phyloP scores from a whole-genome alignment of 2,888 invertebrate genomes.

The Agrochola lychnidis region DNA sequence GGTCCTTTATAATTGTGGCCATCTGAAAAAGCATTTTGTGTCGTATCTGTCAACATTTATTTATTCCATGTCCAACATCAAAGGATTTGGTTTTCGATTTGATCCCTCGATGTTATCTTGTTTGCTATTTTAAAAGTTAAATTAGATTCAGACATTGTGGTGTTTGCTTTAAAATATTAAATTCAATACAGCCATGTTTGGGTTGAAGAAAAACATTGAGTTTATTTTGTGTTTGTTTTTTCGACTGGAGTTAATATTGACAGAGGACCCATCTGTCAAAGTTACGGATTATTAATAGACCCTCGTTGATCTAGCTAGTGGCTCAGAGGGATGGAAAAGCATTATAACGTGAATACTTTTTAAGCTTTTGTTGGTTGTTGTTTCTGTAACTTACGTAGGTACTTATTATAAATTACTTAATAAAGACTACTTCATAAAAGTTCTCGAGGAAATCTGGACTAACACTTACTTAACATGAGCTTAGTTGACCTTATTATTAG shows the following conservation, averaged over 20 bases:
- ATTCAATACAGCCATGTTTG: conserved; percentile 38
- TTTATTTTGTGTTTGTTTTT: conserved; percentile 28
- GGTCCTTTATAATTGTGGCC: neutral
- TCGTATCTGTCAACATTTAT: conserved; percentile 15
- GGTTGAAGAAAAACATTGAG: conserved; percentile 27
- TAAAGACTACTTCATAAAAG: neutral
- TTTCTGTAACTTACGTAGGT: neutral
- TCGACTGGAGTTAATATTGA: conserved; percentile 33
- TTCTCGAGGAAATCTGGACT: neutral
- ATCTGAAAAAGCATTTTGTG: neutral
- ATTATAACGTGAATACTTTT: neutral
- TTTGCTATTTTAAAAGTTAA: conserved; percentile 60
- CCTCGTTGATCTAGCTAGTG: neutral
- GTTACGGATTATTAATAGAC: conserved; percentile 16
- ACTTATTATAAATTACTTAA: neutral
- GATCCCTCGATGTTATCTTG: conserved; percentile 41
- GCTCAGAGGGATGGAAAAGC: neutral
- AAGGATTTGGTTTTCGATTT: conserved; percentile 35
- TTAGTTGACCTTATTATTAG: neutral
- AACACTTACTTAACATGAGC: conserved; percentile 10
- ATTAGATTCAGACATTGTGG: conserved; percentile 48
- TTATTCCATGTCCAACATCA: conserved; percentile 11
- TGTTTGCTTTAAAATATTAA: conserved; percentile 50
- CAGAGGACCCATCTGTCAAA: conserved; percentile 18
- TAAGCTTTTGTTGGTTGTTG: neutral